Percentiles rank a stretch among this genome's conserved stretches.
phyloP scores from a whole-genome alignment of 2,888 invertebrate genomes.

The Latheticus oryzae region DNA sequence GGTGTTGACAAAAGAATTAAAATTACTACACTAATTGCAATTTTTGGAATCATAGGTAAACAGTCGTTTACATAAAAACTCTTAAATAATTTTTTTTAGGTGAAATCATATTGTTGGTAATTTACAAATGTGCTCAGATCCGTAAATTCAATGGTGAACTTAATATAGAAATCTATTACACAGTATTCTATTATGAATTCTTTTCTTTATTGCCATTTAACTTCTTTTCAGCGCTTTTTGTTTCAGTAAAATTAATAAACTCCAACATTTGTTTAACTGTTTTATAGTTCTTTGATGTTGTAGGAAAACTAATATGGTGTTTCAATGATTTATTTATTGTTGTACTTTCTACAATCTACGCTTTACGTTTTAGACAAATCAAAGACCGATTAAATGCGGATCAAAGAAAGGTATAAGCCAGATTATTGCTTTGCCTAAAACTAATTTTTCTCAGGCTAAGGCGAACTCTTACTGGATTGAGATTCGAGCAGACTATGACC shows the following conservation, averaged over 20 bases:
- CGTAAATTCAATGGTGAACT: background rate
- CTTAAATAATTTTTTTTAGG: conserved; percentile 10
- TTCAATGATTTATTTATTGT: conserved; percentile 61
- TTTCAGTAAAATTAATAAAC: conserved; percentile 35
- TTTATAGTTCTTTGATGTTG: conserved; percentile 51
- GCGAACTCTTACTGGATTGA: conserved; percentile 44
- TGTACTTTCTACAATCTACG: conserved; percentile 54
- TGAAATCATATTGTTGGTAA: conserved; percentile 3
- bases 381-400: conserved; percentile 45
- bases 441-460: conserved; percentile 8
- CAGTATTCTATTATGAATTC: conserved; percentile 24
- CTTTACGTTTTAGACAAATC: conserved; percentile 58
- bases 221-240: conserved; percentile 21
- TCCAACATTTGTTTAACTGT: conserved; percentile 18
- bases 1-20: conserved; percentile 1
- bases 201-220: conserved; percentile 42
- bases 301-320: conserved; percentile 56
- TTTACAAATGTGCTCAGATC: conserved; percentile 1
- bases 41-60: too few species aligned
- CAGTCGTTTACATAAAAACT: too few species aligned
- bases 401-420: conserved; percentile 45
- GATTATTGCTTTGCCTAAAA: background rate
- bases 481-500: conserved; percentile 50
- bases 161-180: conserved; percentile 5
- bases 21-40: background rate